Percentiles rank a stretch among this genome's conserved stretches.
These are phyloP conservation scores for Oncorhynchus kisutch DNA, from an alignment of 2,113 vertebrate genomes.

Conservation along the genomic window DNA sequence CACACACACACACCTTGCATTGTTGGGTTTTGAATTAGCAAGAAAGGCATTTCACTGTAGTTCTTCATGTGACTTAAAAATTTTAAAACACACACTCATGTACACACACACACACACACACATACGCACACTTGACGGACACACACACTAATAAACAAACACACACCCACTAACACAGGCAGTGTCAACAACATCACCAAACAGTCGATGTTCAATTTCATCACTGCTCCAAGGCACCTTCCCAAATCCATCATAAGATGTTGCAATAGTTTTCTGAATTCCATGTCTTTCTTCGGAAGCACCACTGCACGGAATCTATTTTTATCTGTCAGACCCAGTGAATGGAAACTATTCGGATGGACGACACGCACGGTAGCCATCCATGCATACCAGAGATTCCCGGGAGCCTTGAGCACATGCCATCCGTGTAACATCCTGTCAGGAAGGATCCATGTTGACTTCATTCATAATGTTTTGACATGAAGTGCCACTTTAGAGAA, in stretches of 20 bases:
- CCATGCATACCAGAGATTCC: neutral
- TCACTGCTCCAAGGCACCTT: neutral
- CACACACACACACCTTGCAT: no score
- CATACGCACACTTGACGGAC: no score
- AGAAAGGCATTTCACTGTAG: no score
- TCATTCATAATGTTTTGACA: constrained; percentile 23
- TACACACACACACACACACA: no score
- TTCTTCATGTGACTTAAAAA: no score
- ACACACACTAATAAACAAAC: no score
- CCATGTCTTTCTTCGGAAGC: constrained; percentile 28
- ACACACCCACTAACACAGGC: neutral
- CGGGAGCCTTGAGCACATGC: neutral
- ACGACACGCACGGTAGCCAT: constrained; percentile 7
- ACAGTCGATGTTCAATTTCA: neutral
- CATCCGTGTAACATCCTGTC: constrained; percentile 4
- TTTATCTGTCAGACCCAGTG: constrained; percentile 34
- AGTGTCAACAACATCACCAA: neutral
- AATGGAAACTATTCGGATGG: constrained; percentile 37
- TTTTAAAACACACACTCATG: no score
- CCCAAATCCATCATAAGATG: neutral
- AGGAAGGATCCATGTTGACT: constrained; percentile 12
- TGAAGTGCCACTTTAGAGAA: no score
- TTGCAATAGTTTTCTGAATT: constrained; percentile 18
- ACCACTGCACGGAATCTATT: constrained; percentile 28
- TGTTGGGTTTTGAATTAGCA: no score